A percentile compares a stretch with the other conserved stretches of the same genome.
phyloP scores from a whole-genome alignment of 2,888 invertebrate genomes.

The Spodoptera picta region DNA sequence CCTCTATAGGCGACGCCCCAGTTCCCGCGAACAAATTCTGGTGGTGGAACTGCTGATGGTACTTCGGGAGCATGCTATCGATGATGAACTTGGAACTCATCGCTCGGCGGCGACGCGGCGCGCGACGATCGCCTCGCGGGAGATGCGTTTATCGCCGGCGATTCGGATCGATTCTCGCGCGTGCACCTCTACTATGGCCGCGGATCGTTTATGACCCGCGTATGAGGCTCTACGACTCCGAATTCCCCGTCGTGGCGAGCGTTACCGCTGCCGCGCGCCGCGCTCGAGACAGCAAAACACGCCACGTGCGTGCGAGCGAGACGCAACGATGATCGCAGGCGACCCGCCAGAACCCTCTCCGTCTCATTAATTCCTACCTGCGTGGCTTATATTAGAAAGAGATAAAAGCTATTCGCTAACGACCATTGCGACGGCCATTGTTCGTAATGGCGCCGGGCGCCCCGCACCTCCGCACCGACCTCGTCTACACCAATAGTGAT shows the following conservation, averaged over 20 bases:
- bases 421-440: constrained; percentile 87
- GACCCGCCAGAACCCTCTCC: constrained; percentile 83
- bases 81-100: constrained; percentile 99
- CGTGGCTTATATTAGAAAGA: constrained; percentile 88
- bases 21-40: constrained; percentile 89
- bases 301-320: constrained; percentile 81
- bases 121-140: constrained; percentile 88
- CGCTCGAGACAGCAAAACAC: constrained; percentile 86
- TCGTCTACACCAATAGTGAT: constrained; percentile 87
- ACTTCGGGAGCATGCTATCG: constrained; percentile 99
- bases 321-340: constrained; percentile 70
- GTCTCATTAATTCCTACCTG: constrained; percentile 89
- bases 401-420: constrained; percentile 89
- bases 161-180: constrained; percentile 89
- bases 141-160: constrained; percentile 88
- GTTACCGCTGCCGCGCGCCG: constrained; percentile 87
- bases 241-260: constrained; percentile 92
- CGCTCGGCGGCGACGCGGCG: constrained; percentile 90
- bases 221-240: constrained; percentile 95
- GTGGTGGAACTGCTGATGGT: constrained; percentile 93
- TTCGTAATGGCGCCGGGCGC: constrained; percentile 86
- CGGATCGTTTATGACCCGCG: constrained; percentile 96
- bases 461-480: constrained; percentile 79
- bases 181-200: constrained; percentile 90
- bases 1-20: constrained; percentile 93